Evolutionary conservation across 1,140 invertebrate genomes (phyloP), one percentile per base, ranked within the genome.

Genomic region (Eupristina koningsbergeri): DNA sequence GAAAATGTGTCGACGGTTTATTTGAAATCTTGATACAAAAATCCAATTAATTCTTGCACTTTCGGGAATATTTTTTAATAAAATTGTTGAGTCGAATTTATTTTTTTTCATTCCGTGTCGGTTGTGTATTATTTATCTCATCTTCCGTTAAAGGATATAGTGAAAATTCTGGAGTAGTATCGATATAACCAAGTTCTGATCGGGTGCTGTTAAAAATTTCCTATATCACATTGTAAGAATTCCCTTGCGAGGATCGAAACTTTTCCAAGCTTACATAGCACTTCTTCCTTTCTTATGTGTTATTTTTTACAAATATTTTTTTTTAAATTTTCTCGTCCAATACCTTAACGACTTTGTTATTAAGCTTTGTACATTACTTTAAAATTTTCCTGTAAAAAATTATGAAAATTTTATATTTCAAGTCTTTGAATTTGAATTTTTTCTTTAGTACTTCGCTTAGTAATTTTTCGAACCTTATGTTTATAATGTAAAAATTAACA

Each of bases 231-330:
- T 41, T 41, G 67, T 41, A 26, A 41, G 39, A 36, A 22, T 39
- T 39, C 64, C 64, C 36, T 36, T 34, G 31, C 53, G 22, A 58
- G 19, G 22, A 58, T 67, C 15, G 17, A 17, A 67, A 71, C 39
- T 71, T 41, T 71, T n/a, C 26, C 19, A 22, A 67, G 64, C 64
- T 71, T 71, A 71, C 36, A 41, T 41, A 39, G 67, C 67, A n/a
- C 36, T 71, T 41, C 67, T n/a, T 71, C 8, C 64, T 71, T 41
- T 22, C 39, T 41, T 41, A 26, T 41, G 13, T 19, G 19, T n/a
- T 41, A 41, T 26, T 41, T 41, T 71, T 71, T 71, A 41, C 15
- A 11, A n/a, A 3, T 71, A 41, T 26, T 71, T 71, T 71, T 71
- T 41, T 71, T 26, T 1, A 26, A 13, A 41, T 71, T 41, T 41